These are phyloP conservation scores for Agapetus fuscipes DNA, from an alignment of 2,888 invertebrate species.

Conservation along the genomic window DNA sequence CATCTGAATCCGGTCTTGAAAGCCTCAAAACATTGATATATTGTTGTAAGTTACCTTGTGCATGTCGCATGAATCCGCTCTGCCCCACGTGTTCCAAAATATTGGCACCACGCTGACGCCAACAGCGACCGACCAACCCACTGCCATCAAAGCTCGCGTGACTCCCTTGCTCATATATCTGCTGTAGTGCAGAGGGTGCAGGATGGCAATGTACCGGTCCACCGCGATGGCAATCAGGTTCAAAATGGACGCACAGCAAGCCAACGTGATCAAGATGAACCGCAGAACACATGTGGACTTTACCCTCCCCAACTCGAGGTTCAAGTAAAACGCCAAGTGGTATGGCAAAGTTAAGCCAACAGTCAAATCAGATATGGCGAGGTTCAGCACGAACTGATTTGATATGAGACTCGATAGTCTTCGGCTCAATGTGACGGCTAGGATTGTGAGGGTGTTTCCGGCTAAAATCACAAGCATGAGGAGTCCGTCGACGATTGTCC, in stretches of 20 bases:
- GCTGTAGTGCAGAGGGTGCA: slow-evolving; percentile 69
- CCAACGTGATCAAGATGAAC: slow-evolving; percentile 64
- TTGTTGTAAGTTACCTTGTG: slow-evolving; percentile 53
- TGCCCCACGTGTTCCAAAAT: slow-evolving; percentile 69
- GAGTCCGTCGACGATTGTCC: slow-evolving; percentile 57
- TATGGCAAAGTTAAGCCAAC: slow-evolving; percentile 70
- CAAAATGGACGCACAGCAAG: slow-evolving; percentile 69
- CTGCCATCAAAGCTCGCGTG: slow-evolving; percentile 51
- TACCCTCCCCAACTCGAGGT: slow-evolving; percentile 47
- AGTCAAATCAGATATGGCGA: slow-evolving; percentile 69
- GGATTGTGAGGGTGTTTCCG: slow-evolving; percentile 67
- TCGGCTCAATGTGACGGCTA: slow-evolving; percentile 60
- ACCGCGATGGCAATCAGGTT: slow-evolving; percentile 71
- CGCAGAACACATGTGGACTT: slow-evolving; percentile 58
- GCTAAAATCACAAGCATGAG: slow-evolving; percentile 57
- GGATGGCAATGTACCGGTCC: slow-evolving; percentile 71
- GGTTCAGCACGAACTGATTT: slow-evolving; percentile 68
- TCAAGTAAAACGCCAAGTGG: slow-evolving; percentile 65
- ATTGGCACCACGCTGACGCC: slow-evolving; percentile 59
- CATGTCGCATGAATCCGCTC: slow-evolving; percentile 54
- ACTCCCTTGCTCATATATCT: slow-evolving; percentile 63
- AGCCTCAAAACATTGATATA: too few species aligned
- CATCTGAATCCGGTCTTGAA: too few species aligned
- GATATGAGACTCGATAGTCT: slow-evolving; percentile 60
- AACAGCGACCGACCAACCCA: slow-evolving; percentile 59